Conservation (phyloP, 2,888 invertebrate species). For the Thalpophila matura region DNA sequence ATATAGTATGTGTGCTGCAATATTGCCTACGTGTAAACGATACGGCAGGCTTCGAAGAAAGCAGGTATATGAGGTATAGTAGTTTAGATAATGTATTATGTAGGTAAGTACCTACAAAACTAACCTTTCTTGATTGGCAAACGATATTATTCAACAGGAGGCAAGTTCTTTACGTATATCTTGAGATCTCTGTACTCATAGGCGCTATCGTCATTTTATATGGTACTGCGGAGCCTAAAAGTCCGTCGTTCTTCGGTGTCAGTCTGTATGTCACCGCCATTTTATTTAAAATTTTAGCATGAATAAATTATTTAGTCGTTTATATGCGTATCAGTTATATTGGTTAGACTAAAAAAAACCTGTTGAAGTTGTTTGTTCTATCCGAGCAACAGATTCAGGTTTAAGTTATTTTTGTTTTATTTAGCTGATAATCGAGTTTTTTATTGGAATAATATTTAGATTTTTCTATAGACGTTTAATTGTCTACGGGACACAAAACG, state of each 20-base stretch:
- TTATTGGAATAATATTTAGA: constrained; percentile 1
- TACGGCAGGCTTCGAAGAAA: constrained; percentile 8
- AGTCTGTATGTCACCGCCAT: neutral
- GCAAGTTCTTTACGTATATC: too few species aligned
- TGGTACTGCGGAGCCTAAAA: too few species aligned
- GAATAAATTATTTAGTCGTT: too few species aligned
- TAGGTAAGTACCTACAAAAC: too few species aligned
- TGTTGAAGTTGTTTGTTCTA: constrained; percentile 13
- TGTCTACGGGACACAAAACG: too few species aligned
- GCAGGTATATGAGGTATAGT: neutral
- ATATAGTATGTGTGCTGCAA: constrained; percentile 19
- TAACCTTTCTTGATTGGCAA: neutral
- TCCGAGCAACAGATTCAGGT: constrained; percentile 6
- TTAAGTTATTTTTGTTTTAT: constrained; percentile 10
- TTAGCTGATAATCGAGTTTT: neutral
- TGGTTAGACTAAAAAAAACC: constrained; percentile 22
- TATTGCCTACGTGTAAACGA: constrained; percentile 18
- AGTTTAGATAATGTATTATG: neutral
- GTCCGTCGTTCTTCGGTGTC: neutral
- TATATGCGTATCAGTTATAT: constrained; percentile 7
- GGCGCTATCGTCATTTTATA: too few species aligned
- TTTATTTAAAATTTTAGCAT: neutral
- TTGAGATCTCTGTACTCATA: too few species aligned
- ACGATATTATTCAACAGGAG: constrained; percentile 1
- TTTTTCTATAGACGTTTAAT: too few species aligned